phyloP scores from a whole-genome alignment of 2,113 vertebrate genomes.

The Trematocara marginatum region DNA sequence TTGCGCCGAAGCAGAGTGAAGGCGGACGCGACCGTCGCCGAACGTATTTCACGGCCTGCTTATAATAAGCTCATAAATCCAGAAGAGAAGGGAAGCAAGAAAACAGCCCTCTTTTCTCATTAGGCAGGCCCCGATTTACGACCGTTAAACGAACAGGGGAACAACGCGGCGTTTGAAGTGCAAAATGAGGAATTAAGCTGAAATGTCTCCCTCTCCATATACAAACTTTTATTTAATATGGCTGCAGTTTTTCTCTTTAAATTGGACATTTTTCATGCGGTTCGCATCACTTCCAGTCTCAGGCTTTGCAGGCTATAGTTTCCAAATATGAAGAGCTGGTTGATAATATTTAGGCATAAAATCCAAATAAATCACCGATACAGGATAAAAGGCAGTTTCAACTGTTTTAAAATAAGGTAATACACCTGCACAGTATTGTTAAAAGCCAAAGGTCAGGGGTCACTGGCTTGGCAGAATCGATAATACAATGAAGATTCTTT shows the following conservation, averaged over 20 bases:
- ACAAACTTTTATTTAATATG: constrained; percentile 17
- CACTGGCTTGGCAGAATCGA: not conserved
- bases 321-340: not conserved
- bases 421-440: not conserved
- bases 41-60: constrained; percentile 46
- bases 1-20: not conserved
- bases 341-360: not conserved
- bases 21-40: constrained; percentile 18
- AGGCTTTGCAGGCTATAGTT: not conserved
- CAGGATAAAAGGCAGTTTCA: not conserved
- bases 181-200: constrained; percentile 36
- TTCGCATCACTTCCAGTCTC: not conserved
- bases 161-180: constrained; percentile 59
- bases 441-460: constrained; percentile 26
- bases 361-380: not conserved
- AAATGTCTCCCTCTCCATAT: constrained; percentile 8
- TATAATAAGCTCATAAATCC: constrained; percentile 65
- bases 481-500: not conserved
- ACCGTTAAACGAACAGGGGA: constrained; percentile 57
- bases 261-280: not conserved
- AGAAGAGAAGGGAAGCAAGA: constrained; percentile 13
- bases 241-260: not conserved
- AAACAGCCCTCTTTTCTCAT: constrained; percentile 53
- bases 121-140: constrained; percentile 65
- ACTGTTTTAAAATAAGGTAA: not conserved